Conservation (phyloP, 2,797 vertebrate genomes). For the Bovichtus variegatus region DNA sequence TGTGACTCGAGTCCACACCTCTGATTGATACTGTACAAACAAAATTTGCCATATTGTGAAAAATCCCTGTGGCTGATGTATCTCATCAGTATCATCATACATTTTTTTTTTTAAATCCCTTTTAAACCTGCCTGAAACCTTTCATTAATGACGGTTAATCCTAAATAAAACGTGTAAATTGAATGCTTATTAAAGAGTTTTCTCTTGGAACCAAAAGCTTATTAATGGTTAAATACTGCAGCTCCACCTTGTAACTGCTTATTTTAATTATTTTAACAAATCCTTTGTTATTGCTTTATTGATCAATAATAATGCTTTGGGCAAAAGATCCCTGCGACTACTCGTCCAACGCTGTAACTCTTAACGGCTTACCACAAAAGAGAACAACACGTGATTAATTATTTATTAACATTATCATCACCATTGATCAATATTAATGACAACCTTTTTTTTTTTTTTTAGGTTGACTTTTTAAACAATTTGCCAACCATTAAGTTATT, state of each 20-base stretch:
- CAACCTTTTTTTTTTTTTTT: background rate
- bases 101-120: no score
- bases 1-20: background rate
- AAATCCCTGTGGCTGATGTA: background rate
- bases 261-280: background rate
- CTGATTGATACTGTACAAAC: no score
- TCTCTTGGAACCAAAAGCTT: background rate
- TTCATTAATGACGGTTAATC: background rate
- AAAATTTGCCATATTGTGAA: background rate
- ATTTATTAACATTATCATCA: background rate
- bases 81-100: no score
- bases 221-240: background rate
- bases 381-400: background rate
- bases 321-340: background rate
- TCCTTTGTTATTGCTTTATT: background rate
- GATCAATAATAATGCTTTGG: slow-evolving; percentile 6
- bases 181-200: background rate
- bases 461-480: background rate
- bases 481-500: background rate
- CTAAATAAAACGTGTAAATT: background rate
- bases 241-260: background rate
- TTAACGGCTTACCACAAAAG: background rate
- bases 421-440: background rate
- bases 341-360: background rate
- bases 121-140: no score